Conservation (phyloP, 2,797 vertebrate species). For the Eulemur albifrons region DNA sequence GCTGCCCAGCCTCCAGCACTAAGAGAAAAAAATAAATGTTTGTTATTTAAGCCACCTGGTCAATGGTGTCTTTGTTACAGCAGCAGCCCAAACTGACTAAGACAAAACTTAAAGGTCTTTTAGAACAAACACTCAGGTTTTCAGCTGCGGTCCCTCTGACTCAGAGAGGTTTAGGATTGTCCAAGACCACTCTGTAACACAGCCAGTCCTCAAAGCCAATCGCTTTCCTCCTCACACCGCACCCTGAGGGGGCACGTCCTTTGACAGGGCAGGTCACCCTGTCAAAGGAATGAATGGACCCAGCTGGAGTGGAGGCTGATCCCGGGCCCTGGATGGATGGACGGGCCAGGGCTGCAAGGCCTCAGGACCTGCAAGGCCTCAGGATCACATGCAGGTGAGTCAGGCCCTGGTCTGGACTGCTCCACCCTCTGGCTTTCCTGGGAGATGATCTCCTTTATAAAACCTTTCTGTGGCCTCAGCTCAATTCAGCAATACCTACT, state of each 20-base stretch:
- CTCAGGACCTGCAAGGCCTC: neutral
- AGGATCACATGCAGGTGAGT: neutral
- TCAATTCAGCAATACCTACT: neutral
- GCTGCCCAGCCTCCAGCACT: neutral
- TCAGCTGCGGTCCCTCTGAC: neutral
- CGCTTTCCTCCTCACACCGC: neutral
- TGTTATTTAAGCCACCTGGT: neutral
- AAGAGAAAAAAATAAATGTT: neutral
- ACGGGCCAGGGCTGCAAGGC: neutral
- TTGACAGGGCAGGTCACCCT: neutral
- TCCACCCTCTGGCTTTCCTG: neutral
- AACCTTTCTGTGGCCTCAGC: neutral
- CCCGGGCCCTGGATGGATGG: neutral
- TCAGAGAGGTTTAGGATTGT: neutral
- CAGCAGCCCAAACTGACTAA: neutral
- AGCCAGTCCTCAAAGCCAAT: neutral
- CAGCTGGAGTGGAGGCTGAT: neutral
- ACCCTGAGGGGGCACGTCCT: too few relatives aligned
- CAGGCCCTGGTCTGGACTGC: neutral
- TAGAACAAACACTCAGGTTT: neutral
- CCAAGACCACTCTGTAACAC: neutral
- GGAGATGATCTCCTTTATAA: neutral
- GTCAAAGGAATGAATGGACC: neutral
- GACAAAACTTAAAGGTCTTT: neutral
- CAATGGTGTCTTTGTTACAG: neutral